Conservation (phyloP, 2,888 invertebrate species). For the Apodemia mormo region DNA sequence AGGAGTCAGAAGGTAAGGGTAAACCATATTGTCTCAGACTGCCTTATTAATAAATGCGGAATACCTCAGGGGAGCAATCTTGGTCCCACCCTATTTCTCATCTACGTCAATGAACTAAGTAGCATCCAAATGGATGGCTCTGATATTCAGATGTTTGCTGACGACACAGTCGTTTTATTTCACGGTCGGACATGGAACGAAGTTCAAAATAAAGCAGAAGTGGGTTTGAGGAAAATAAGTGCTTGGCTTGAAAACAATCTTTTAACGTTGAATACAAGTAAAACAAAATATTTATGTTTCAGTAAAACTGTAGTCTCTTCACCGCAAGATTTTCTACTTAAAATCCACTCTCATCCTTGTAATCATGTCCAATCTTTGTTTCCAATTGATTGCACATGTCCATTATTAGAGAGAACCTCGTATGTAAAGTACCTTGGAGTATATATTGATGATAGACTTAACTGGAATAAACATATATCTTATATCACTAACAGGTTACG, state of each 20-base stretch:
- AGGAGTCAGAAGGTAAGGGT: conserved; percentile 1
- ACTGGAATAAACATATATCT: neutral
- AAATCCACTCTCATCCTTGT: conserved; percentile 12
- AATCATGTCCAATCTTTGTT: neutral
- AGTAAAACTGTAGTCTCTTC: neutral
- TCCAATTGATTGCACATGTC: conserved; percentile 24
- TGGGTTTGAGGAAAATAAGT: neutral
- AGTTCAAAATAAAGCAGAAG: neutral
- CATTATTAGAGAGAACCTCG: conserved; percentile 2
- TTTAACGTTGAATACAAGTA: neutral
- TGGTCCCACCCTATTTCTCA: neutral
- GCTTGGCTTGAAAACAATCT: neutral
- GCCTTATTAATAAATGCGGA: neutral
- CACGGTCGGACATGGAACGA: no score
- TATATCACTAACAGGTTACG: neutral
- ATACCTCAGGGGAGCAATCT: neutral
- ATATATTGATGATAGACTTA: conserved; percentile 3
- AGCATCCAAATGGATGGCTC: neutral
- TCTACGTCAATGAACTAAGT: neutral
- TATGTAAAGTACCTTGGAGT: neutral
- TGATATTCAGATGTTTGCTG: neutral
- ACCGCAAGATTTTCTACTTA: neutral
- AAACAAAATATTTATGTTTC: neutral
- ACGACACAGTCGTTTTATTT: neutral
- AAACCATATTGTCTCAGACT: neutral